Percentiles rank a stretch among this genome's conserved stretches.
These are phyloP conservation scores for Sinocyclocheilus anshuiensis DNA, from an alignment of 2,113 vertebrate species.

Conservation along the genomic window DNA sequence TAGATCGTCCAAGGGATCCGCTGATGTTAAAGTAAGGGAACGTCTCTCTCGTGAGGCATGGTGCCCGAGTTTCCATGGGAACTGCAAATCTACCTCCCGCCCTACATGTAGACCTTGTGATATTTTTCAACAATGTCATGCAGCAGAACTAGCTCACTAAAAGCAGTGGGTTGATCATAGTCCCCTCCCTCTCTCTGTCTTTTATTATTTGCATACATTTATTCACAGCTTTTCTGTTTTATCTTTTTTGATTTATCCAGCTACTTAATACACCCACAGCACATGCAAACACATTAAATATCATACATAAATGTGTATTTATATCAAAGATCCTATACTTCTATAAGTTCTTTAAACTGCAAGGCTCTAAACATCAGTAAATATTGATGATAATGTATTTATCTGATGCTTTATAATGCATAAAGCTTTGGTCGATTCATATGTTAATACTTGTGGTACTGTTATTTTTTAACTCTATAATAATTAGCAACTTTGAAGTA, in stretches of 20 bases:
- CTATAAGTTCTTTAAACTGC: neutral
- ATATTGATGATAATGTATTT: neutral
- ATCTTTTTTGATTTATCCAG: neutral
- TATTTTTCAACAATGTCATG: constrained; percentile 46
- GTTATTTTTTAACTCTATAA: neutral
- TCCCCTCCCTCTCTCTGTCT: constrained; percentile 1
- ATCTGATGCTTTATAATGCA: neutral
- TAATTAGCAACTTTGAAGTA: neutral
- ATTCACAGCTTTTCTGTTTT: neutral
- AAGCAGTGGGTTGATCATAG: constrained; percentile 14
- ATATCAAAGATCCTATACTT: neutral
- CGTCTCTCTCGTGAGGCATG: constrained; percentile 30
- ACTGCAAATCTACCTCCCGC: constrained; percentile 53
- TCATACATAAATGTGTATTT: neutral
- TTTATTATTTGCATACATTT: neutral
- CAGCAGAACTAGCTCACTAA: constrained; percentile 34
- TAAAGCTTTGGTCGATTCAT: neutral
- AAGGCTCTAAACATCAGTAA: neutral
- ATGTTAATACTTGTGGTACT: neutral
- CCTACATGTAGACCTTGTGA: constrained; percentile 46
- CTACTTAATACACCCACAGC: neutral
- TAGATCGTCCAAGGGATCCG: constrained; percentile 4
- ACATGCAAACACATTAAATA: neutral
- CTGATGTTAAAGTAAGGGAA: constrained; percentile 34
- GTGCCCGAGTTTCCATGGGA: constrained; percentile 54